Conservation (phyloP, 2,888 invertebrate genomes). For the Dromius quadrimaculatus region DNA sequence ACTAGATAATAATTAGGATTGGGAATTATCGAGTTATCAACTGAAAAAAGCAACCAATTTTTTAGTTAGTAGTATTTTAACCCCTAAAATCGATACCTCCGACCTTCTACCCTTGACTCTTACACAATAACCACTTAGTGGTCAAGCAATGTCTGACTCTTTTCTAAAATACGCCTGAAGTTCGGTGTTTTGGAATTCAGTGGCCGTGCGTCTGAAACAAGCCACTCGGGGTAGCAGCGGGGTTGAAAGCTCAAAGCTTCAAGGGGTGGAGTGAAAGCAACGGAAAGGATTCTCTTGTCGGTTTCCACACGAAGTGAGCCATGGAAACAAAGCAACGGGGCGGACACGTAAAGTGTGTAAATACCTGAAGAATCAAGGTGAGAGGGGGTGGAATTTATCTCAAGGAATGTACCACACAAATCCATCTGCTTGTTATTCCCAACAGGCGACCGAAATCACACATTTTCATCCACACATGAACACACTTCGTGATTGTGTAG, state of each 20-base stretch:
- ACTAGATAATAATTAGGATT: slow-evolving; percentile 15
- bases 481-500: too few species aligned
- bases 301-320: slow-evolving; percentile 62
- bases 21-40: too few species aligned
- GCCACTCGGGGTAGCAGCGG: slow-evolving; percentile 25
- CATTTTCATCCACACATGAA: too few species aligned
- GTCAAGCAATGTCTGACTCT: too few species aligned
- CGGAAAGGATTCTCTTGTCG: slow-evolving; percentile 67
- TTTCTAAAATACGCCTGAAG: too few species aligned
- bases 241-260: background rate
- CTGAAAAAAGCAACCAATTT: too few species aligned
- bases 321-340: slow-evolving; percentile 58
- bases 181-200: slow-evolving; percentile 37
- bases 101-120: background rate
- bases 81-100: slow-evolving; percentile 1
- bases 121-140: slow-evolving; percentile 3
- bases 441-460: too few species aligned
- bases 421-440: too few species aligned
- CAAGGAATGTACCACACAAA: too few species aligned
- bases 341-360: slow-evolving; percentile 55
- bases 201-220: slow-evolving; percentile 39
- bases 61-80: background rate
- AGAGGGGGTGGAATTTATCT: background rate
- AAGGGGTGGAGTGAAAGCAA: slow-evolving; percentile 55
- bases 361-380: slow-evolving; percentile 13